Percentiles rank a stretch among this genome's conserved stretches.
These are phyloP conservation scores for Sternotherus odoratus DNA, from an alignment of 2,797 vertebrate species.

Conservation along the genomic window DNA sequence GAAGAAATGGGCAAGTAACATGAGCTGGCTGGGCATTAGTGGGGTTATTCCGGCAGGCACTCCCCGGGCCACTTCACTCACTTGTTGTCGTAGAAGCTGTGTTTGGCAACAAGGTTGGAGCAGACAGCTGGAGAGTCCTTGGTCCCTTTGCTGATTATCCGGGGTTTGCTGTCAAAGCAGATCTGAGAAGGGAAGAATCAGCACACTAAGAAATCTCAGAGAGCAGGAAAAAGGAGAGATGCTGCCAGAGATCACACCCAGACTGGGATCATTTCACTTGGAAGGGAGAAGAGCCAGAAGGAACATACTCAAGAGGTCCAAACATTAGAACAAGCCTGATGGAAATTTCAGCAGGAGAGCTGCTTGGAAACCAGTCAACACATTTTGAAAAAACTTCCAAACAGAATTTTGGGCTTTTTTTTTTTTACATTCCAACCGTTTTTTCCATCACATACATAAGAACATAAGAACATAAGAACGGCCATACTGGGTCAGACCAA, in stretches of 20 bases:
- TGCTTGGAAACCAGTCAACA: slow-evolving; percentile 55
- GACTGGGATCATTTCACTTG: not conserved
- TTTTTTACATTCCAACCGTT: not conserved
- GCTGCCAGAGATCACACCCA: not conserved
- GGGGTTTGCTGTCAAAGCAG: slow-evolving; percentile 99
- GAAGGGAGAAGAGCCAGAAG: not conserved
- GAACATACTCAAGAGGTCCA: not conserved
- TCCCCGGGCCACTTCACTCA: slow-evolving; percentile 77
- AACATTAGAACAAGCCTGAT: slow-evolving; percentile 42
- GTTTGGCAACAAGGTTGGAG: slow-evolving; percentile 95
- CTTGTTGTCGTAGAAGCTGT: slow-evolving; percentile 97
- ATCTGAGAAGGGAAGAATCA: slow-evolving; percentile 84
- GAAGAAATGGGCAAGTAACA: not conserved
- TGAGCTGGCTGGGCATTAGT: not conserved
- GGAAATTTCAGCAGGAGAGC: slow-evolving; percentile 43
- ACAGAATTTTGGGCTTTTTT: slow-evolving; percentile 36
- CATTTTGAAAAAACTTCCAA: slow-evolving; percentile 18
- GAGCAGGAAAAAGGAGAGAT: slow-evolving; percentile 29
- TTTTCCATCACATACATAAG: no score
- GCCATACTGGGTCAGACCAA: no score
- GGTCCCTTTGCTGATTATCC: slow-evolving; percentile 98
- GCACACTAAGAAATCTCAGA: slow-evolving; percentile 18
- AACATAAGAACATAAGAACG: no score
- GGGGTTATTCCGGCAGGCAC: not conserved
- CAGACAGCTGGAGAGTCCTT: slow-evolving; percentile 95